A percentile compares a stretch with the other conserved stretches of the same genome.
phyloP scores from a whole-genome alignment of 2,797 vertebrate genomes.

The Anisognathus igniventris region DNA sequence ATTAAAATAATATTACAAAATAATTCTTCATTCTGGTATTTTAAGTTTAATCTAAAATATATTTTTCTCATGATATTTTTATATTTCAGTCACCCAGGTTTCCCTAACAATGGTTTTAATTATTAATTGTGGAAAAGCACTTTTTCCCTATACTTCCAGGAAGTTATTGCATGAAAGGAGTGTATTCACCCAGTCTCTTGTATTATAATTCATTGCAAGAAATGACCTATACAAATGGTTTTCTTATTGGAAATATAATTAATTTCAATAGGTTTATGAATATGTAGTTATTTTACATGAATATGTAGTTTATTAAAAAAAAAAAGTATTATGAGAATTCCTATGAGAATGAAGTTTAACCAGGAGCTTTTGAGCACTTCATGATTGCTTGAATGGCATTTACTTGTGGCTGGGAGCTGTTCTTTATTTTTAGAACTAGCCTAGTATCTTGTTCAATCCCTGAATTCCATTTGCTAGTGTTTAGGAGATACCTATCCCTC shows the following conservation, averaged over 20 bases:
- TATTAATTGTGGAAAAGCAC: background rate
- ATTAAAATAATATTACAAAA: background rate
- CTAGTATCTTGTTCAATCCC: background rate
- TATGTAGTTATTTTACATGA: background rate
- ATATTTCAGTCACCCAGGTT: background rate
- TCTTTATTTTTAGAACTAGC: background rate
- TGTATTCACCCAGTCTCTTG: background rate
- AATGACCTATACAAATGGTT: accelerated
- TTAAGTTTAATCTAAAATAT: background rate
- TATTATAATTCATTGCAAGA: background rate
- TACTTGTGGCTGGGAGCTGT: background rate
- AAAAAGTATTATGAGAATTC: too few species aligned
- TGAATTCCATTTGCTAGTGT: background rate
- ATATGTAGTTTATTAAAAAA: background rate
- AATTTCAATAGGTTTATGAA: background rate
- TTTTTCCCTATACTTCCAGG: background rate
- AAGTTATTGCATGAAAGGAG: background rate
- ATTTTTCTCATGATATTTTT: background rate
- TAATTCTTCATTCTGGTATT: background rate
- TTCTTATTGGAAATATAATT: background rate
- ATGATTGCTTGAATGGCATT: background rate
- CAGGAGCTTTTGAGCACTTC: background rate
- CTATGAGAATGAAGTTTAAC: background rate
- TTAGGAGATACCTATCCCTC: background rate
- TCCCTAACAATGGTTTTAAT: background rate